phyloP scores from a whole-genome alignment of 2,113 vertebrate genomes.

The Hiodon tergisus region DNA sequence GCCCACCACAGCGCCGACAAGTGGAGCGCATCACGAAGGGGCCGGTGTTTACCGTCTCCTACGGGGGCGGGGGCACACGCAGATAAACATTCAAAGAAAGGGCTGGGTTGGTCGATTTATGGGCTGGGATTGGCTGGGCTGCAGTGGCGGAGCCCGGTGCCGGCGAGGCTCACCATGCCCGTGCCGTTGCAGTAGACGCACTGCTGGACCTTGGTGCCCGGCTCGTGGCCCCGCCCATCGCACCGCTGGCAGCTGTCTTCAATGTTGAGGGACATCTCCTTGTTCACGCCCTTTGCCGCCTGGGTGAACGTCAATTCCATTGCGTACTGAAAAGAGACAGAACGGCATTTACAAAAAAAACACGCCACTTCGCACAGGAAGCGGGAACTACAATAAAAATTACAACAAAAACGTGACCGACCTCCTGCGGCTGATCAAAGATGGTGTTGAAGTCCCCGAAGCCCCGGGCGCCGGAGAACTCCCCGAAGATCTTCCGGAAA shows the following conservation, averaged over 20 bases:
- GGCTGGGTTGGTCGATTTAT: no score
- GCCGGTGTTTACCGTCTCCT: conserved; percentile 94
- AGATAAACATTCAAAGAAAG: background rate
- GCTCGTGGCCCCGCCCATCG: conserved; percentile 80
- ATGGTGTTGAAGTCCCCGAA: conserved; percentile 82
- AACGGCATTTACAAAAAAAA: background rate
- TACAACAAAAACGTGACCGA: conserved; percentile 39
- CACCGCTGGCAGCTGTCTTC: conserved; percentile 81
- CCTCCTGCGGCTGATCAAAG: conserved; percentile 91
- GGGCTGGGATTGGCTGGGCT: background rate
- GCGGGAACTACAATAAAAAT: no score
- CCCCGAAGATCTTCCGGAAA: conserved; percentile 93
- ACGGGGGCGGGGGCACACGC: background rate
- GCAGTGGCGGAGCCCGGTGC: no score
- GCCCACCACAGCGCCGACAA: conserved; percentile 81
- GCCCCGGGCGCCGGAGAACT: conserved; percentile 74
- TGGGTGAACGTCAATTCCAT: conserved; percentile 95
- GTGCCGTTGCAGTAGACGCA: conserved; percentile 85
- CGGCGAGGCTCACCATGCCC: conserved; percentile 75
- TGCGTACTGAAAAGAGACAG: conserved; percentile 65
- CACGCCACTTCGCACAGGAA: no score
- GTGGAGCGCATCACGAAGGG: conserved; percentile 97
- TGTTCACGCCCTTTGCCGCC: conserved; percentile 94
- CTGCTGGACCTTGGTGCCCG: conserved; percentile 81
- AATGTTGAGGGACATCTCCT: conserved; percentile 81